These are phyloP conservation scores for Naja naja DNA, from an alignment of 2,113 vertebrate genomes.

Conservation along the genomic window DNA sequence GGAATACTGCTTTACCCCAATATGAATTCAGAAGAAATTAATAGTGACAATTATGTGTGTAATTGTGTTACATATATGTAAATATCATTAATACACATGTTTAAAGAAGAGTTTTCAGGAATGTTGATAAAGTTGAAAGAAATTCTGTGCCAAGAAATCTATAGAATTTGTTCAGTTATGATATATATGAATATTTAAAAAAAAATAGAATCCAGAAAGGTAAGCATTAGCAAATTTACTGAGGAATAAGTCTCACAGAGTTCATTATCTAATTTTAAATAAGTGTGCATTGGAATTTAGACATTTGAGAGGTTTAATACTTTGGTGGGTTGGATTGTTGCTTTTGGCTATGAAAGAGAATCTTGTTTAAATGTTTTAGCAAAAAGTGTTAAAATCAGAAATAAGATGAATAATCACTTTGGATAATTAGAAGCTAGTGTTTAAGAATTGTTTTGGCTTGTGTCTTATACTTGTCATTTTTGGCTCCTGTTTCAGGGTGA, in stretches of 20 bases:
- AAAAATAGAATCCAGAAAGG: neutral
- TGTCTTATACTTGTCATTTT: constrained; percentile 25
- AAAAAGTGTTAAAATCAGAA: neutral
- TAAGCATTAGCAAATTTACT: neutral
- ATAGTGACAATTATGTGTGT: neutral
- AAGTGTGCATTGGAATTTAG: neutral
- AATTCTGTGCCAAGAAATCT: neutral
- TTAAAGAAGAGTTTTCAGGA: neutral
- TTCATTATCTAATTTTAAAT: neutral
- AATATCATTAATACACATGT: neutral
- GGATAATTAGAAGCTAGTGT: neutral
- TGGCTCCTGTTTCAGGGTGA: constrained; percentile 79
- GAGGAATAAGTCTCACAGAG: neutral
- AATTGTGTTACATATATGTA: neutral
- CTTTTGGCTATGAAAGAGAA: constrained; percentile 19
- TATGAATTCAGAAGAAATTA: neutral
- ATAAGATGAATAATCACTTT: neutral
- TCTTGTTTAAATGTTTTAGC: neutral
- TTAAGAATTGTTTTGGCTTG: neutral
- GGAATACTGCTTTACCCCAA: neutral
- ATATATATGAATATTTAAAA: neutral
- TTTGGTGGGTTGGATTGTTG: neutral
- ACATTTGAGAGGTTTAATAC: neutral
- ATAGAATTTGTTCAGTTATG: neutral
- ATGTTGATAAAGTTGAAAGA: neutral